Base-by-base conservation (phyloP, 1,140 invertebrate genomes). In the Leptinotarsa texana region DNA sequence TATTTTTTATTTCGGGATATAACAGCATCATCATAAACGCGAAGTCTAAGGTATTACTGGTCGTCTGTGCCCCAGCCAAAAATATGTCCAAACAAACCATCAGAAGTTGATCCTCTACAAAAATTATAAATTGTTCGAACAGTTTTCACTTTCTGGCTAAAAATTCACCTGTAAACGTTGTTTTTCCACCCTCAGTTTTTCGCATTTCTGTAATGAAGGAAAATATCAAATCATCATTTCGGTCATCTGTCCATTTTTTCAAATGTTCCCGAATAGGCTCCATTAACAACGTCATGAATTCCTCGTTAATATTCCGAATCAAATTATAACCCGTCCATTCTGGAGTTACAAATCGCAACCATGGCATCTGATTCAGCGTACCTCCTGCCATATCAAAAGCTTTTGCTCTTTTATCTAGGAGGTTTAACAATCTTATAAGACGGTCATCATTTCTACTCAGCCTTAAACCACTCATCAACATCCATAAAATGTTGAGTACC, bases 401-500 rank as follows among this genome's bases (percentile, higher is more conserved):
- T 79, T 87, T 87, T 77, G 93, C 92, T 3, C 87, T 85, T 18
- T 87, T 84, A 51, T 90, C 88, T 21, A 93, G 86, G 3, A 87
- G 78, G 24, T 86, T 63, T 18, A 92, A 85, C 3, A 93, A 84
- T 51, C 77, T 79, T 84, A 80, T 80, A 3, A 91, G 71, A 67
- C 86, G 87, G n/a, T 80, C 61, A 77, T 92, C 89, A 15, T 87
- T 82, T 49, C 90, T 85, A 42, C 88, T 83, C 78, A 91, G 91
- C 79, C 89, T 87, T 3, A n/a, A 68, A 79, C 87, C 87, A 22
- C 63, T 65, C 18, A 33, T 87, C 78, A 94, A 87, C 47, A 86
- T 87, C 91, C 93, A 94, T 1, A 95, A 84, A 5, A 92, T 89
- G 83, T 94, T 95, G 1, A 93, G 79, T 3, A 92, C 88, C 0